Evolutionary conservation across 2,113 vertebrate species (phyloP).

Genomic region (Spea bombifrons): DNA sequence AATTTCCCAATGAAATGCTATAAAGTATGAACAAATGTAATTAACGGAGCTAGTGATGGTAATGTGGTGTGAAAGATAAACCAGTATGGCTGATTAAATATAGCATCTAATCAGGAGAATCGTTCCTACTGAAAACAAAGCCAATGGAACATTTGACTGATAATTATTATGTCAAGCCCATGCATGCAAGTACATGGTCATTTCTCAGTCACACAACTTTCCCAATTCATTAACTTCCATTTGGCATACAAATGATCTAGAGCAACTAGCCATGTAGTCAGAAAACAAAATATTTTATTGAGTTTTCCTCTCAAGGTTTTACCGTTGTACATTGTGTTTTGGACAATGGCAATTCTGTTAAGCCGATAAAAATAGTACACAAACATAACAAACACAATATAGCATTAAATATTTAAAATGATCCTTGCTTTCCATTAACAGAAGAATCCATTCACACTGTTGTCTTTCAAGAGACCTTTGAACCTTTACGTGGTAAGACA

Average conservation of each 20-base stretch:
- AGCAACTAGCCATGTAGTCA: background rate
- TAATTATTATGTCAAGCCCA: conserved; percentile 7
- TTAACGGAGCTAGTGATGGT: conserved; percentile 44
- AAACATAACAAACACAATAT: background rate
- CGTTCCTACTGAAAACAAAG: conserved; percentile 24
- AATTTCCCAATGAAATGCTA: conserved; percentile 43
- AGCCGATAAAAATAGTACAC: background rate
- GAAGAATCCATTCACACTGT: conserved; percentile 22
- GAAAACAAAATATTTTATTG: no score
- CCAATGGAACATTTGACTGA: conserved; percentile 9
- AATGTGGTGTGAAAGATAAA: conserved; percentile 45
- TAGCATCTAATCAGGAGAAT: conserved; percentile 23
- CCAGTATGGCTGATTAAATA: conserved; percentile 42
- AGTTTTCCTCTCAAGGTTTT: background rate
- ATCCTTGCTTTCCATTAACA: conserved; percentile 12
- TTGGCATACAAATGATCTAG: background rate
- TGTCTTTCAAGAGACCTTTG: conserved; percentile 19
- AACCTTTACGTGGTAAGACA: conserved; percentile 22
- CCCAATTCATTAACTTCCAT: conserved; percentile 3
- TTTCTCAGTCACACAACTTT: conserved; percentile 1
- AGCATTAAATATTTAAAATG: conserved; percentile 16
- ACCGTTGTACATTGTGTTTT: background rate
- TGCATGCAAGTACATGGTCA: background rate
- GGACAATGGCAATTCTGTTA: background rate
- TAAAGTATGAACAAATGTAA: conserved; percentile 46